Conservation (phyloP, 1,140 invertebrate species). For the Diplogasteroides magnus region DNA sequence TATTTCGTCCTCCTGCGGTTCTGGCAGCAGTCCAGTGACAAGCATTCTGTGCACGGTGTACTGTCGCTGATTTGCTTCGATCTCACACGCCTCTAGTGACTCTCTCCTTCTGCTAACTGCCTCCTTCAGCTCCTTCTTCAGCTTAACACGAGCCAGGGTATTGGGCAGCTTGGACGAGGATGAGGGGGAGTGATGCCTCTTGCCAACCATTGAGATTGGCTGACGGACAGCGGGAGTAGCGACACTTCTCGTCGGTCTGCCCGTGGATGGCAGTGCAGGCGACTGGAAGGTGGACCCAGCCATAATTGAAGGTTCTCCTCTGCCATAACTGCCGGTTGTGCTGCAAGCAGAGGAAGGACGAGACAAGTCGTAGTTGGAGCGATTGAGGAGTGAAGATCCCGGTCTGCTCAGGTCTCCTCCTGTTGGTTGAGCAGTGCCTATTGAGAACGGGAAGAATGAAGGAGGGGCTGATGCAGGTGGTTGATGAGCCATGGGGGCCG, state of each 20-base stretch:
- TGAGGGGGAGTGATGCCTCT: slow-evolving; percentile 10
- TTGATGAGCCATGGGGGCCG: neutral
- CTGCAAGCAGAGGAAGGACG: slow-evolving; percentile 21
- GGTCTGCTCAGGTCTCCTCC: no score
- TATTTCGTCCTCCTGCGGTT: slow-evolving; percentile 28
- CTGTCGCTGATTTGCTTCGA: slow-evolving; percentile 52
- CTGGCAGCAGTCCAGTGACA: slow-evolving; percentile 44
- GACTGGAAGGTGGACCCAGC: slow-evolving; percentile 39
- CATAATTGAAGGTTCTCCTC: slow-evolving; percentile 45
- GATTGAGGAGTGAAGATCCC: slow-evolving; percentile 1
- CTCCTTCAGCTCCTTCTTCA: slow-evolving; percentile 52
- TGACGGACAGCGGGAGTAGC: slow-evolving; percentile 9
- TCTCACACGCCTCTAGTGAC: slow-evolving; percentile 44
- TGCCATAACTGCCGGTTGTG: neutral
- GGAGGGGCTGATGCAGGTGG: neutral
- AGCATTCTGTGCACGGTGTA: slow-evolving; percentile 47
- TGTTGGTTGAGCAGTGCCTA: no score
- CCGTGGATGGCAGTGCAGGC: neutral
- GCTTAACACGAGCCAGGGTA: slow-evolving; percentile 41
- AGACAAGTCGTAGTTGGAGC: slow-evolving; percentile 5
- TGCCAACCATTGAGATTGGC: slow-evolving; percentile 27
- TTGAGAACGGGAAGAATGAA: neutral
- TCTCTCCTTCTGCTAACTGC: slow-evolving; percentile 33
- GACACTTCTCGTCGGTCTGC: slow-evolving; percentile 5
- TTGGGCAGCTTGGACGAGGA: slow-evolving; percentile 34